Evolutionary conservation across 2,888 invertebrate species (phyloP), one percentile per base, ranked within the genome.

Genomic region (Rhingia campestris): DNA sequence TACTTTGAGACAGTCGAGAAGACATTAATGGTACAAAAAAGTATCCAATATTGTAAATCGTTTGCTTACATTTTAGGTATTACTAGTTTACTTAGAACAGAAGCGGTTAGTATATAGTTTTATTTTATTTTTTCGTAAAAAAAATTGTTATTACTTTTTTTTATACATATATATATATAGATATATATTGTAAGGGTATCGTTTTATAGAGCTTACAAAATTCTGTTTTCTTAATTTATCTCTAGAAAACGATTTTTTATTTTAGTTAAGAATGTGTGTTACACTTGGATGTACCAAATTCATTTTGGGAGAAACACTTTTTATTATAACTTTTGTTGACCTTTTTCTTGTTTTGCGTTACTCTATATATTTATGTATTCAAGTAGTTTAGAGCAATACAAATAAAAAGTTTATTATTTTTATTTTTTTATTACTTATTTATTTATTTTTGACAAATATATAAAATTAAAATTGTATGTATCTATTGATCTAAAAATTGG

Each of bases 91-190:
- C 53, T 51, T 12, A 41, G 33, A 82, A 82, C 66, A 79, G 58
- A 82, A 73, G 82, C 79, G 61, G 47, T 73, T 76, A 74, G 67
- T 73, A 76, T 63, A 51, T 67, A 63, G 12, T 47, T 59, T 58
- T 74, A 73, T 72, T 79, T 69, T 81, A 53, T 72, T 76, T 72
- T 76, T 82, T 82, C 77, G 82, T 82, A 79, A 79, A 82, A 82
- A 82, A 82, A 82, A 69, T 67, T 74, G 10, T 61, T 51, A 54
- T 69, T 69, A 33, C 14, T 10, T 51, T 58, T 37, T 64, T 35
- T 12, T 58, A 32, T 69, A 5, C 33, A 51, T 59, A 76, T 81
- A 59, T 14, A 39, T 66, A 49, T 63, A 63, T 63, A 43, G 49
- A 43, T 72, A 39, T 45, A 35, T 61, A 73, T 14, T 45, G 33